phyloP scores from a whole-genome alignment of 2,113 vertebrate species.

The Pygoscelis adeliae region DNA sequence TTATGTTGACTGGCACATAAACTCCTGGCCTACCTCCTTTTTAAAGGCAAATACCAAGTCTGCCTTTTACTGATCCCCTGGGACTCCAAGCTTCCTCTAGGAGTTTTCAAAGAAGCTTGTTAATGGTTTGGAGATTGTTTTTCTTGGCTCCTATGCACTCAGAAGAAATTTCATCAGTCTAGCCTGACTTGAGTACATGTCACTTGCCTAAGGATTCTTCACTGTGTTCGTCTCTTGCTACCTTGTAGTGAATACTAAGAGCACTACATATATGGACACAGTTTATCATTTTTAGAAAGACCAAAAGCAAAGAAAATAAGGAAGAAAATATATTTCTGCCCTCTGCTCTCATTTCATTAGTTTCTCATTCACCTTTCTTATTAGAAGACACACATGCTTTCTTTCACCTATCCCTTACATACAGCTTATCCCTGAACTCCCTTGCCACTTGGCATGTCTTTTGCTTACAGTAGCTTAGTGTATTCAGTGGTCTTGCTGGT shows the following conservation, averaged over 20 bases:
- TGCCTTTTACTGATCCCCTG: background rate
- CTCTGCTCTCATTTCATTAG: background rate
- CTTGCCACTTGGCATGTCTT: background rate
- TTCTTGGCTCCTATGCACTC: conserved; percentile 13
- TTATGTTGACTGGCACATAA: conserved; percentile 25
- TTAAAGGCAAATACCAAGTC: conserved; percentile 9
- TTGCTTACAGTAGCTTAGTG: background rate
- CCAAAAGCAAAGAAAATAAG: background rate
- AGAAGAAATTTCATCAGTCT: conserved; percentile 10
- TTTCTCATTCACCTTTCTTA: background rate
- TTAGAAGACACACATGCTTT: background rate
- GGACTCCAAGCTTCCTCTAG: background rate
- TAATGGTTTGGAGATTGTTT: conserved; percentile 50
- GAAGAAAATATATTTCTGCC: background rate
- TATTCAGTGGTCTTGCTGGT: background rate
- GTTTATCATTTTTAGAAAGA: background rate
- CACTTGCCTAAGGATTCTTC: background rate
- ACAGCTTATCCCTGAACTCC: background rate
- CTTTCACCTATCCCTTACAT: background rate
- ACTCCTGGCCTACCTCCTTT: background rate
- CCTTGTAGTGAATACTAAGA: background rate
- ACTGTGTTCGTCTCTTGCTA: background rate
- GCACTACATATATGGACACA: background rate
- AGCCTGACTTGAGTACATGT: background rate
- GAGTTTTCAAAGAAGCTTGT: conserved; percentile 33